Percentiles rank a stretch among this genome's conserved stretches.
phyloP scores from a whole-genome alignment of 2,113 vertebrate genomes.

The Pseudopipra pipra region DNA sequence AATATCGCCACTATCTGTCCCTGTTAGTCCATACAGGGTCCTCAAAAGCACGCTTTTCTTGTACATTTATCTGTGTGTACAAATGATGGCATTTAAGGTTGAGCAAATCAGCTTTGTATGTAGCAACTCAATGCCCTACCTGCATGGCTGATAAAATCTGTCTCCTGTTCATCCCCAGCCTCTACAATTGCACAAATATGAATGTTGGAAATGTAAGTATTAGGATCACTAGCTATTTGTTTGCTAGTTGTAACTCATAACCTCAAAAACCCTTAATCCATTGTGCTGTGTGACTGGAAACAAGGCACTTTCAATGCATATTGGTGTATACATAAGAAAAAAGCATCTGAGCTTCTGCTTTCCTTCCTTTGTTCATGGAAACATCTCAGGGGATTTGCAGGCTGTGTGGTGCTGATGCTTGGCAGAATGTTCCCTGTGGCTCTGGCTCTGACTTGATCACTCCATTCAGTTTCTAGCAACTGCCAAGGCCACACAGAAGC shows the following conservation, averaged over 20 bases:
- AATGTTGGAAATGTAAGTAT: background rate
- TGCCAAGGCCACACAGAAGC: background rate
- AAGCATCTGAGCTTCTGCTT: background rate
- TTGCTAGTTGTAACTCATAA: background rate
- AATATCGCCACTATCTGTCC: background rate
- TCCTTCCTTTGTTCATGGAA: background rate
- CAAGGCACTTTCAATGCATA: background rate
- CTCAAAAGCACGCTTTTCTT: background rate
- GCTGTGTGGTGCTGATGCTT: background rate
- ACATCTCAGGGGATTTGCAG: background rate
- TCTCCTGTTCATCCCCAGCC: background rate
- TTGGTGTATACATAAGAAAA: background rate
- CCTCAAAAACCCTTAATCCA: background rate
- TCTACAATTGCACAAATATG: background rate
- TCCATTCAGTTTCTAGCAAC: background rate
- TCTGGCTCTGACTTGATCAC: background rate
- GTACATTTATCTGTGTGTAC: rapidly evolving
- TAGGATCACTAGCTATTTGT: background rate
- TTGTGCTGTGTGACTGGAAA: background rate
- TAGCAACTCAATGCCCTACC: background rate
- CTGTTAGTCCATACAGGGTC: background rate
- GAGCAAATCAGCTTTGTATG: background rate
- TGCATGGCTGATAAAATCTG: background rate
- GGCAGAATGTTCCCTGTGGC: background rate
- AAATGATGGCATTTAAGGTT: background rate